These are phyloP conservation scores for Neodon shergylaensis DNA, from an alignment of 2,113 vertebrate species.

Conservation along the genomic window DNA sequence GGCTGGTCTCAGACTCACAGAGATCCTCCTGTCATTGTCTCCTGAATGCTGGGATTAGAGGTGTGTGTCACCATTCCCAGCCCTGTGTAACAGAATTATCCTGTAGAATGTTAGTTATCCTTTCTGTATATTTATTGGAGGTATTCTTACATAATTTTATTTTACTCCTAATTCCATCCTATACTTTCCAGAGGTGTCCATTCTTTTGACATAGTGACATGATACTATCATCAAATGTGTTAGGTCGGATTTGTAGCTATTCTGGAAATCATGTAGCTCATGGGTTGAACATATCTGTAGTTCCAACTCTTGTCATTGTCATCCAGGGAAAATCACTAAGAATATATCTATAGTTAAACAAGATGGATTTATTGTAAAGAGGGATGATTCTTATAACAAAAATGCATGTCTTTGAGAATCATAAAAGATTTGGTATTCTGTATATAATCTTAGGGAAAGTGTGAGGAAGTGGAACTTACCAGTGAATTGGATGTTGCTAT, in stretches of 20 bases:
- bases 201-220: background rate
- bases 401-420: background rate
- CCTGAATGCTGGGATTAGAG: background rate
- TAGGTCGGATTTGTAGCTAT: background rate
- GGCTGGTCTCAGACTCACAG: background rate
- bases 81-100: background rate
- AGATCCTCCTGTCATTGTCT: background rate
- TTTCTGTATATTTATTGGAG: background rate
- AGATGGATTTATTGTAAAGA: constrained; percentile 7
- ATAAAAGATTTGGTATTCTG: background rate
- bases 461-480: constrained; percentile 24
- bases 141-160: constrained; percentile 22
- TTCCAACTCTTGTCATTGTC: background rate
- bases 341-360: constrained; percentile 24
- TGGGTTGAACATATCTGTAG: background rate
- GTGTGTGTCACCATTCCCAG: too few species aligned
- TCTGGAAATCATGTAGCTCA: background rate
- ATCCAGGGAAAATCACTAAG: background rate
- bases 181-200: background rate
- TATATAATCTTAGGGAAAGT: constrained; percentile 18
- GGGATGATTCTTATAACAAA: background rate
- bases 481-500: constrained; percentile 41
- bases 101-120: background rate
- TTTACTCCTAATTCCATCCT: constrained; percentile 20
- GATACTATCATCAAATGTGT: background rate